These are phyloP conservation scores for Cistogaster globosa DNA, from an alignment of 2,888 invertebrate species.

Conservation along the genomic window DNA sequence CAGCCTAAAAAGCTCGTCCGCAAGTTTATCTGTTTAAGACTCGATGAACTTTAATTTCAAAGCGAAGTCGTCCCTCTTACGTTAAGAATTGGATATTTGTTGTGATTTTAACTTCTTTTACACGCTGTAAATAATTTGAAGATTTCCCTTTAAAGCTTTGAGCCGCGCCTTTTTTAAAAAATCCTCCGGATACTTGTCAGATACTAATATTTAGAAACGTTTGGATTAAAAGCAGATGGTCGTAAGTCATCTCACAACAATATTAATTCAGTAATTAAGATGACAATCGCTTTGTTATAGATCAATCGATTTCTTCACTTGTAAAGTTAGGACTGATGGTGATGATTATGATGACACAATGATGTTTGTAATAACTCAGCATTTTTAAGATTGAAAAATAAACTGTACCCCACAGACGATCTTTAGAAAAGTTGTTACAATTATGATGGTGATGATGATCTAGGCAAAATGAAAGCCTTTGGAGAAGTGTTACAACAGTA, in stretches of 20 bases:
- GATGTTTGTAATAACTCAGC: constrained; percentile 42
- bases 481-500: constrained; percentile 20
- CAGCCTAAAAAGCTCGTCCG: background rate
- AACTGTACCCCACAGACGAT: background rate
- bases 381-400: constrained; percentile 2
- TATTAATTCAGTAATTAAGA: constrained; percentile 56
- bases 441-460: constrained; percentile 28
- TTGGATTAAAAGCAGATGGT: background rate
- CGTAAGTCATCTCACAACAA: constrained; percentile 52
- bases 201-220: background rate
- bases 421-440: constrained; percentile 34
- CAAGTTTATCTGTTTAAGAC: too few relatives aligned
- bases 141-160: background rate
- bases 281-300: constrained; percentile 60
- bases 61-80: constrained; percentile 61
- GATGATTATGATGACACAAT: constrained; percentile 44
- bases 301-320: constrained; percentile 12
- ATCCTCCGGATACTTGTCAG: background rate
- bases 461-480: constrained; percentile 13
- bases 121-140: constrained; percentile 8
- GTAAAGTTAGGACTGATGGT: constrained; percentile 4
- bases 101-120: constrained; percentile 29
- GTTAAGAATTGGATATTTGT: constrained; percentile 40
- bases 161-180: background rate
- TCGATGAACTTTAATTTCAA: constrained; percentile 39